phyloP scores from a whole-genome alignment of 2,113 vertebrate species.

The Caloenas nicobarica region DNA sequence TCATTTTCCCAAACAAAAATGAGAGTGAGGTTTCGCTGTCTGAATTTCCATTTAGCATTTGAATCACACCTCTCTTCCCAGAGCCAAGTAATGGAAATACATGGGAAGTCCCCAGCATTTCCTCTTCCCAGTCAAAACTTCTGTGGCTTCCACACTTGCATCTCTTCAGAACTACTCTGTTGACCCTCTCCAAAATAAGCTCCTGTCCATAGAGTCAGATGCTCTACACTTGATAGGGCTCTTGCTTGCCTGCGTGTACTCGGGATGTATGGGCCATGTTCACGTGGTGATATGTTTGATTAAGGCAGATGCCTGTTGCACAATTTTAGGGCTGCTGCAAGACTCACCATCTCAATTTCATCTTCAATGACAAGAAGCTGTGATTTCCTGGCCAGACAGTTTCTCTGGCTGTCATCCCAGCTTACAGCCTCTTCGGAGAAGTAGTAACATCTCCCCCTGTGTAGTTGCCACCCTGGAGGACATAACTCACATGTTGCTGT shows the following conservation, averaged over 20 bases:
- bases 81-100: not conserved
- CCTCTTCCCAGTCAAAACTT: not conserved
- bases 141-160: not conserved
- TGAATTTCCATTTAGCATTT: not conserved
- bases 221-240: not conserved
- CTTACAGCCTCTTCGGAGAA: slow-evolving; percentile 16
- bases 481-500: slow-evolving; percentile 6
- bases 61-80: not conserved
- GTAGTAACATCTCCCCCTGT: slow-evolving; percentile 44
- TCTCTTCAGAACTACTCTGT: not conserved
- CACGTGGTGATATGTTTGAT: not conserved
- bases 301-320: not conserved
- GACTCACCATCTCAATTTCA: slow-evolving; percentile 52
- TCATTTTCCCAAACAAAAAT: not conserved
- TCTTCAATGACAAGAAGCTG: slow-evolving; percentile 41
- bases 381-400: slow-evolving; percentile 46
- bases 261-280: not conserved
- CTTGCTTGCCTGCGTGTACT: not conserved
- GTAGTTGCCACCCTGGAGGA: slow-evolving; percentile 38
- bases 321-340: not conserved
- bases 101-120: not conserved
- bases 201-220: not conserved
- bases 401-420: slow-evolving; percentile 44
- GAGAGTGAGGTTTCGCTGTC: not conserved
- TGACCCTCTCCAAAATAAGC: not conserved